phyloP scores from a whole-genome alignment of 2,888 invertebrate genomes.

The Plutella xylostella region DNA sequence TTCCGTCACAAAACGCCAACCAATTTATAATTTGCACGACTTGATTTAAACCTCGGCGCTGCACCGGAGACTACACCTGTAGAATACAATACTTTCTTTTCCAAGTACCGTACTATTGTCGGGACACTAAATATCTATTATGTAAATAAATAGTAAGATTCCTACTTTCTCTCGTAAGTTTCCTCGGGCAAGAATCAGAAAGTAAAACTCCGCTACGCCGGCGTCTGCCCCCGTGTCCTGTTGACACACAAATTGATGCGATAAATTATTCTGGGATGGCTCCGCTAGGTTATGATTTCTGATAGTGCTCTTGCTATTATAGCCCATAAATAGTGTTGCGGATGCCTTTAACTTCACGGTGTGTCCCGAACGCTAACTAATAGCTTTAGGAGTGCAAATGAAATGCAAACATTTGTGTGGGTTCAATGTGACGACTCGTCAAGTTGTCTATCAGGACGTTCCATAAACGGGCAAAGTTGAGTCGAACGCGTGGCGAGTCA shows the following conservation, averaged over 20 bases:
- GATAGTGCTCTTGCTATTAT: conserved; percentile 10
- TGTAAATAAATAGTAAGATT: conserved; percentile 4
- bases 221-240: conserved; percentile 60
- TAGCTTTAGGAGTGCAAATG: not conserved
- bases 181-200: conserved; percentile 63
- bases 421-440: not conserved
- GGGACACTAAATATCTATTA: no score
- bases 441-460: not conserved
- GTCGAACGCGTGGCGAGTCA: conserved; percentile 1
- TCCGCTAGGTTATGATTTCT: conserved; percentile 13
- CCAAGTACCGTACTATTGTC: no score
- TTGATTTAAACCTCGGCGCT: not conserved
- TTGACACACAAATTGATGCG: conserved; percentile 60
- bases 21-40: conserved; percentile 20
- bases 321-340: conserved; percentile 14
- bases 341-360: not conserved
- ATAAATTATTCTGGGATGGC: conserved; percentile 50
- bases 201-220: conserved; percentile 67
- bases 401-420: not conserved
- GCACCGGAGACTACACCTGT: no score
- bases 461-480: not conserved
- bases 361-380: not conserved
- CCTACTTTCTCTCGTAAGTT: conserved; percentile 68
- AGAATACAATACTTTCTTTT: no score
- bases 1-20: conserved; percentile 5